These are phyloP conservation scores for Drosophila sordidula DNA, from an alignment of 2,888 invertebrate species.

Conservation along the genomic window DNA sequence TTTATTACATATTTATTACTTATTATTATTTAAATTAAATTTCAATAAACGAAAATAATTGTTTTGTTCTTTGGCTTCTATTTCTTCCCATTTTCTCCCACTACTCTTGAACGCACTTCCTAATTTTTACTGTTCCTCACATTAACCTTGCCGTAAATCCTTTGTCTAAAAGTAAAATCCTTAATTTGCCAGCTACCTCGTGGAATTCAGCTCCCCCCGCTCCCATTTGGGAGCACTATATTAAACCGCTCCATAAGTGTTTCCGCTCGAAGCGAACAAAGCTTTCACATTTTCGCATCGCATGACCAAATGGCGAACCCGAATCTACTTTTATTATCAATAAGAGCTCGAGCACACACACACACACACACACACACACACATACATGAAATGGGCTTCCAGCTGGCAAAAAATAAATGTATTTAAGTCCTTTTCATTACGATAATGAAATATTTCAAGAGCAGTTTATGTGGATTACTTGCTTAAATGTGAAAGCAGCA, in stretches of 20 bases:
- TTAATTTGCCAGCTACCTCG: slow-evolving; percentile 43
- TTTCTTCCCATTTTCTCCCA: no score
- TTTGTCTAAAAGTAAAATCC: slow-evolving; percentile 19
- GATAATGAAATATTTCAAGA: slow-evolving; percentile 79
- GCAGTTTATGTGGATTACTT: slow-evolving; percentile 80
- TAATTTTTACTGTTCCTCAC: slow-evolving; percentile 6
- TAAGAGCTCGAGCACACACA: slow-evolving; percentile 26
- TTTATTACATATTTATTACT: no score
- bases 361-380: background rate
- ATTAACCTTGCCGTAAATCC: slow-evolving; percentile 12
- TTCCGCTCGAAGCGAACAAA: slow-evolving; percentile 33
- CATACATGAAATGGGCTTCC: slow-evolving; percentile 30
- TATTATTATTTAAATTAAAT: no score
- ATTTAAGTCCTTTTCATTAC: slow-evolving; percentile 75
- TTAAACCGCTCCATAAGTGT: slow-evolving; percentile 25
- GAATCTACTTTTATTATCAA: slow-evolving; percentile 67
- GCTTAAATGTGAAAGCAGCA: slow-evolving; percentile 65
- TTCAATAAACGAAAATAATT: no score
- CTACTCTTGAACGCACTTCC: no score
- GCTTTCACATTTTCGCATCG: slow-evolving; percentile 33
- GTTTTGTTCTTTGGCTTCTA: no score
- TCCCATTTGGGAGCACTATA: slow-evolving; percentile 8
- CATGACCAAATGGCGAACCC: slow-evolving; percentile 46
- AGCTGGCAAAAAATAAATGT: slow-evolving; percentile 64
- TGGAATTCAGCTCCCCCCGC: slow-evolving; percentile 8